A percentile compares a stretch with the other conserved stretches of the same genome.
Conservation (phyloP, 1,140 invertebrate species). For the Drosophila grimshawi region DNA sequence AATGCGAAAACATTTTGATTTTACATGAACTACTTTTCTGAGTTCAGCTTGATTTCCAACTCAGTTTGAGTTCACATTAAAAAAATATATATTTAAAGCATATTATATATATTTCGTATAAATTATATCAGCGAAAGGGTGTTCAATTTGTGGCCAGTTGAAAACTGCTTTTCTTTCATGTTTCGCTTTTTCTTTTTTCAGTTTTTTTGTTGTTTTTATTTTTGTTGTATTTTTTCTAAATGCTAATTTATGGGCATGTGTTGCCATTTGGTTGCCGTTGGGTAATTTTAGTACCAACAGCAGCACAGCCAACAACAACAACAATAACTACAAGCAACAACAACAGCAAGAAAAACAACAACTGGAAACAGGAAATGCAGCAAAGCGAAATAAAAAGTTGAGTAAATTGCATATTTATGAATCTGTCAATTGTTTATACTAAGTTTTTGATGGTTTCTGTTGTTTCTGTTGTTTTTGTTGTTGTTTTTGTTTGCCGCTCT, state of each 20-base stretch:
- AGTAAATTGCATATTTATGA: constrained; percentile 84
- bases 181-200: constrained; percentile 48
- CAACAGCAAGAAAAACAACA: constrained; percentile 37
- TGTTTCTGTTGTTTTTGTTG: constrained; percentile 46
- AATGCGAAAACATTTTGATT: too few relatives aligned
- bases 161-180: constrained; percentile 41
- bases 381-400: constrained; percentile 77
- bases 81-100: too few relatives aligned
- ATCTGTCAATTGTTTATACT: constrained; percentile 84
- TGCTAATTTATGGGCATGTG: constrained; percentile 83
- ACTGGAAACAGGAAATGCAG: constrained; percentile 76
- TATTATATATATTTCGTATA: neutral
- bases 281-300: constrained; percentile 77
- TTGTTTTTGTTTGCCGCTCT: constrained; percentile 40
- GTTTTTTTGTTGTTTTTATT: constrained; percentile 6
- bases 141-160: constrained; percentile 2
- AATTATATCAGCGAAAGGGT: constrained; percentile 1
- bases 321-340: constrained; percentile 28
- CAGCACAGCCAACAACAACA: constrained; percentile 46
- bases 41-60: too few relatives aligned
- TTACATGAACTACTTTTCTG: too few relatives aligned
- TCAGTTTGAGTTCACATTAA: too few relatives aligned
- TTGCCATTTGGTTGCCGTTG: constrained; percentile 82
- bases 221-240: constrained; percentile 68
- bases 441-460: constrained; percentile 59